A percentile compares a stretch with the other conserved stretches of the same genome.
Evolutionary conservation across 2,888 invertebrate species (phyloP).

Genomic region (Pseudococcus jackbeardsleyi): DNA sequence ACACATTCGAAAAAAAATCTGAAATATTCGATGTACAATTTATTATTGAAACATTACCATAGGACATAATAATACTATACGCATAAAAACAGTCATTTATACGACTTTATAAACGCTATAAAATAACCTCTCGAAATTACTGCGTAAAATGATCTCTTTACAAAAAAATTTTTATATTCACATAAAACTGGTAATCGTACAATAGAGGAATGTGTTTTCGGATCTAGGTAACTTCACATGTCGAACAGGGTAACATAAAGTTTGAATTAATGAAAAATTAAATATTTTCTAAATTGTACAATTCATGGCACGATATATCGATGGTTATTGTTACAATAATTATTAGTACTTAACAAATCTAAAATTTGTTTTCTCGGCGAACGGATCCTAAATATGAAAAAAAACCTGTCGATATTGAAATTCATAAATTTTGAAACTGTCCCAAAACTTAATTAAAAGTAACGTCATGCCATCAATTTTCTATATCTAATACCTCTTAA

Average conservation of each 20-base stretch:
- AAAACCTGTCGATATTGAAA: neutral
- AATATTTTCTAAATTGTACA: slow-evolving; percentile 13
- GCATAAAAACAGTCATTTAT: slow-evolving; percentile 36
- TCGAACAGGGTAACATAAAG: slow-evolving; percentile 32
- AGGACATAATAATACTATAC: slow-evolving; percentile 23
- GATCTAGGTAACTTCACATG: slow-evolving; percentile 39
- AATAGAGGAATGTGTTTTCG: slow-evolving; percentile 37
- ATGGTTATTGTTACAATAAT: slow-evolving; percentile 49
- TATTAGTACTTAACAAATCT: neutral
- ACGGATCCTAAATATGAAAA: neutral
- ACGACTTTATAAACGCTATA: slow-evolving; percentile 1
- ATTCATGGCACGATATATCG: slow-evolving; percentile 51
- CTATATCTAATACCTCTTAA: neutral
- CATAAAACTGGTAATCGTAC: slow-evolving; percentile 47
- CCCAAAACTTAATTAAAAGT: neutral
- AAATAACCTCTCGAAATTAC: slow-evolving; percentile 25
- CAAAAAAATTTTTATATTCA: neutral
- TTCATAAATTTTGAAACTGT: neutral
- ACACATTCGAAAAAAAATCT: neutral
- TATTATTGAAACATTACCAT: slow-evolving; percentile 50
- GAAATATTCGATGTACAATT: slow-evolving; percentile 19
- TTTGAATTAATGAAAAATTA: slow-evolving; percentile 18
- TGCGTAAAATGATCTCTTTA: neutral
- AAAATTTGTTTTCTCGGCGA: neutral
- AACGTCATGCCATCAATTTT: slow-evolving; percentile 8